Percentiles rank a stretch among this genome's conserved stretches.
Conservation (phyloP, 2,113 vertebrate genomes). For the Meriones unguiculatus region DNA sequence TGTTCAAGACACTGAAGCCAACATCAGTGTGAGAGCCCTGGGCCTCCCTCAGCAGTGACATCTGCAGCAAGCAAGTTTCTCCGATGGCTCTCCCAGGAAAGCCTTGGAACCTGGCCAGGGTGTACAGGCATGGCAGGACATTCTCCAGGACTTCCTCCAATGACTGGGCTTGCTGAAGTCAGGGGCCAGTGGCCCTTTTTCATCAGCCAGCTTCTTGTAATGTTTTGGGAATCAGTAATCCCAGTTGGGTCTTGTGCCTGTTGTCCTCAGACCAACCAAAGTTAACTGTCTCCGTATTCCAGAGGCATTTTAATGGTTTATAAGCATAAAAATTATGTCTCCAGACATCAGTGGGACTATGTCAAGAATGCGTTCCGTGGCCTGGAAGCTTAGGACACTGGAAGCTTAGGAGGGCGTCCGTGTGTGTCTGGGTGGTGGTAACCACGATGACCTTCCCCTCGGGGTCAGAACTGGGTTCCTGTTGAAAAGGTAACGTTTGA, state of each 20-base stretch:
- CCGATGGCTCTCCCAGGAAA: constrained; percentile 63
- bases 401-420: not conserved
- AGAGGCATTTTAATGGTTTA: not conserved
- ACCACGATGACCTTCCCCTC: not conserved
- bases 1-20: constrained; percentile 53
- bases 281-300: not conserved
- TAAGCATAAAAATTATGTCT: constrained; percentile 48
- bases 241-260: constrained; percentile 63
- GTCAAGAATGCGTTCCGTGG: not conserved
- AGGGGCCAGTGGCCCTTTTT: constrained; percentile 70
- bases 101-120: constrained; percentile 72
- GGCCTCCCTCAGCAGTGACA: not conserved
- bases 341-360: not conserved
- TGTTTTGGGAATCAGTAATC: constrained; percentile 68
- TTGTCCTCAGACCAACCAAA: constrained; percentile 43
- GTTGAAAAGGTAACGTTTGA: not conserved
- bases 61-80: constrained; percentile 32
- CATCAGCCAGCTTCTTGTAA: constrained; percentile 59
- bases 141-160: constrained; percentile 45
- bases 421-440: not conserved
- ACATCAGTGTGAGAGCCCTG: not conserved
- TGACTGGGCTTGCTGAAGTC: constrained; percentile 59
- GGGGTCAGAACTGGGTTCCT: not conserved
- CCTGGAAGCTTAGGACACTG: not conserved
- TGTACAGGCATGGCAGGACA: constrained; percentile 54